Percentiles rank a stretch among this genome's conserved stretches.
These are phyloP conservation scores for Megathymus violae DNA, from an alignment of 1,140 invertebrate genomes.

Conservation along the genomic window DNA sequence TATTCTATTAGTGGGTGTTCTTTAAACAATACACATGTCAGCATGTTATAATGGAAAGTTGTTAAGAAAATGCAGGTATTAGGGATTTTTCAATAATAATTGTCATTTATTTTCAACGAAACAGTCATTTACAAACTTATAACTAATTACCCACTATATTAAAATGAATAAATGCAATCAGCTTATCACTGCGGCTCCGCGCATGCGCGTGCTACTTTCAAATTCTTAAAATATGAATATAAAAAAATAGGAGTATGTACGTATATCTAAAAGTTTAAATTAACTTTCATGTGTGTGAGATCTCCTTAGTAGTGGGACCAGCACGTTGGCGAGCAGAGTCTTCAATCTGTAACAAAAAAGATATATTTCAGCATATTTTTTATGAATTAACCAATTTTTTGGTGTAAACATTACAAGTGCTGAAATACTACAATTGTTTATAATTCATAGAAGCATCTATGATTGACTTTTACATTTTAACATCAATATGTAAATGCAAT, in stretches of 20 bases:
- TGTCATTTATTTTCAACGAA: slow-evolving; percentile 80
- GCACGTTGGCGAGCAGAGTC: slow-evolving; percentile 61
- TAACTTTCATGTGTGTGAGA: slow-evolving; percentile 58
- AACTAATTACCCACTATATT: slow-evolving; percentile 42
- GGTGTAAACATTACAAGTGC: too few species aligned
- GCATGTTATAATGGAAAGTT: too few species aligned
- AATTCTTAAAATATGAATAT: slow-evolving; percentile 6
- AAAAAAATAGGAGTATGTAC: too few species aligned
- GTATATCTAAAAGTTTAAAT: slow-evolving; percentile 2
- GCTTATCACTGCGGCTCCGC: slow-evolving; percentile 56
- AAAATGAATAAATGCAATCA: slow-evolving; percentile 71
- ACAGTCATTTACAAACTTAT: slow-evolving; percentile 63
- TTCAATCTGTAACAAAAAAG: slow-evolving; percentile 68
- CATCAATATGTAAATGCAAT: too few species aligned
- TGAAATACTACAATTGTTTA: too few species aligned
- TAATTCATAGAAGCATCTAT: too few species aligned
- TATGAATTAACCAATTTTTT: too few species aligned
- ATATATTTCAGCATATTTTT: too few species aligned
- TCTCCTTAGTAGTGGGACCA: slow-evolving; percentile 67
- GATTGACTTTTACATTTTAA: too few species aligned
- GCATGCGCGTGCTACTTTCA: slow-evolving; percentile 27
- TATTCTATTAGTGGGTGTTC: too few species aligned
- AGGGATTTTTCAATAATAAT: slow-evolving; percentile 81
- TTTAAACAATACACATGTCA: too few species aligned
- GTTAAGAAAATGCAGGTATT: too few species aligned